These are phyloP conservation scores for Platichthys flesus DNA, from an alignment of 2,113 vertebrate genomes.

Conservation along the genomic window DNA sequence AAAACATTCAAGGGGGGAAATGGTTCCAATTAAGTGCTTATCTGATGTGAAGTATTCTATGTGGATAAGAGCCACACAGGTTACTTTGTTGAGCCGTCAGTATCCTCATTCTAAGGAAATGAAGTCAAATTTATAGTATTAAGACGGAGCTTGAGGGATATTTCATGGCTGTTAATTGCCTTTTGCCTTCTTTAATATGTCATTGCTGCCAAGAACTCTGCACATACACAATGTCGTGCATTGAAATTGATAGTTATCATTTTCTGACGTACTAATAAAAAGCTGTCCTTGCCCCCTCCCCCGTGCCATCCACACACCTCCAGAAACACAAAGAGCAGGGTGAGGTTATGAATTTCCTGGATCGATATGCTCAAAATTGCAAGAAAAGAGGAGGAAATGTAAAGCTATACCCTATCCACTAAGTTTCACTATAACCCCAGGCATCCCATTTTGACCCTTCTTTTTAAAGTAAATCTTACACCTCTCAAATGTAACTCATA, in stretches of 20 bases:
- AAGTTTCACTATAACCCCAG: slow-evolving; percentile 25
- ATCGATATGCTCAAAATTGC: slow-evolving; percentile 63
- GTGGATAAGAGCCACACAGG: slow-evolving; percentile 22
- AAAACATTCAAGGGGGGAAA: slow-evolving; percentile 24
- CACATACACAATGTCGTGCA: slow-evolving; percentile 4
- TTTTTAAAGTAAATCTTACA: slow-evolving; percentile 8
- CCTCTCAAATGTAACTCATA: not conserved
- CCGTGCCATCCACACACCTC: slow-evolving; percentile 38
- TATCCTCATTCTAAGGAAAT: slow-evolving; percentile 7
- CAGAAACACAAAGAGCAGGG: slow-evolving; percentile 43
- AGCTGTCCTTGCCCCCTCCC: slow-evolving; percentile 21
- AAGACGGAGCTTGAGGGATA: slow-evolving; percentile 9
- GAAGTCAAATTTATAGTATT: not conserved
- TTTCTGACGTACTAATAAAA: slow-evolving; percentile 42
- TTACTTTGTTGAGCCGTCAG: slow-evolving; percentile 12
- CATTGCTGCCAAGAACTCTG: slow-evolving; percentile 5
- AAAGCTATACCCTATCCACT: slow-evolving; percentile 58
- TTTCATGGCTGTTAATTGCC: slow-evolving; percentile 20
- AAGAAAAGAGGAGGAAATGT: slow-evolving; percentile 48
- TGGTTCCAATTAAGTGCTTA: slow-evolving; percentile 32
- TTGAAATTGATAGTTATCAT: slow-evolving; percentile 34
- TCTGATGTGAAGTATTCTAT: slow-evolving; percentile 25
- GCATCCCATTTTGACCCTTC: not conserved
- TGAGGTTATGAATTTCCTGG: slow-evolving; percentile 58
- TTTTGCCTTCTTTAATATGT: slow-evolving; percentile 7